A percentile compares a stretch with the other conserved stretches of the same genome.
Conservation (phyloP, 2,113 vertebrate genomes). For the Catagonus wagneri region DNA sequence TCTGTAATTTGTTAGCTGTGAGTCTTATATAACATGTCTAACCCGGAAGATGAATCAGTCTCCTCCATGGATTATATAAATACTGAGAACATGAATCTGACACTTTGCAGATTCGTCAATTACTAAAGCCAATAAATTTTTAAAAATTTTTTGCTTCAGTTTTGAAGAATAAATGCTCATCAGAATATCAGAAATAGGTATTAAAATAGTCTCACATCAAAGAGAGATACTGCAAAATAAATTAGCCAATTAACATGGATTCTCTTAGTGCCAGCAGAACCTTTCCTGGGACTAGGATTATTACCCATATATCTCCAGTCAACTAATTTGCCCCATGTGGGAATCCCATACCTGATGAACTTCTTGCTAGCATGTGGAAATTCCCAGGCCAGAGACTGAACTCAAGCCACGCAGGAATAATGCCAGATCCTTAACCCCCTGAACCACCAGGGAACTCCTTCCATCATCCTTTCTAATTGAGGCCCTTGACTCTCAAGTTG, state of each 20-base stretch:
- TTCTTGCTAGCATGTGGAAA: background rate
- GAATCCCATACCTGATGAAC: background rate
- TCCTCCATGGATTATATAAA: background rate
- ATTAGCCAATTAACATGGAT: background rate
- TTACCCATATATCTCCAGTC: background rate
- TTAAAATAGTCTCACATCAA: background rate
- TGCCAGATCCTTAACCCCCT: too few relatives aligned
- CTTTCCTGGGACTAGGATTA: background rate
- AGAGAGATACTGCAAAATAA: conserved; percentile 20
- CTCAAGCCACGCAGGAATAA: too few relatives aligned
- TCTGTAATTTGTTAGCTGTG: background rate
- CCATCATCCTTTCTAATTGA: background rate
- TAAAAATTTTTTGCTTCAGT: background rate
- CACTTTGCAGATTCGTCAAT: background rate
- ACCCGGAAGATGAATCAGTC: background rate
- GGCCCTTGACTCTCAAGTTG: background rate
- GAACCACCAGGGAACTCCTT: background rate
- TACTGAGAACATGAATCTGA: background rate
- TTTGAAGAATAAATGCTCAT: conserved; percentile 13
- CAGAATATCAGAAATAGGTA: conserved; percentile 19
- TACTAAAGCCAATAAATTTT: background rate
- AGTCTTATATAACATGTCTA: background rate
- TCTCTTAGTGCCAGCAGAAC: background rate
- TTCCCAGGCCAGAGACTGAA: too few relatives aligned
- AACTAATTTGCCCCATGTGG: background rate